Evolutionary conservation across 2,113 vertebrate genomes (phyloP).

Genomic region (Corydoras sp.): DNA sequence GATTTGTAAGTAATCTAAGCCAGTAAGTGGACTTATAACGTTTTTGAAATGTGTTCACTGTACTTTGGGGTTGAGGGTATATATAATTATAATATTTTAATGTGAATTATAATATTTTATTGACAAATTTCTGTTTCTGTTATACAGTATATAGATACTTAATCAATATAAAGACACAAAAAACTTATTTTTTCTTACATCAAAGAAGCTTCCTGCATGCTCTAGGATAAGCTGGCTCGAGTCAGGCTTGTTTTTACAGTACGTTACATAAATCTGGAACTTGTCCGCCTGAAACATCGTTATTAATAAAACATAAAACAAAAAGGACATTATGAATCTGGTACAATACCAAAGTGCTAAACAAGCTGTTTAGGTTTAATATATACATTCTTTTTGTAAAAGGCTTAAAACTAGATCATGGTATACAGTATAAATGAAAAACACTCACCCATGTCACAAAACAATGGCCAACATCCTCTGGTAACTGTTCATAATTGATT

Average conservation of each 20-base stretch:
- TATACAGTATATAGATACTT: no score
- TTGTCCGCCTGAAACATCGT: slow-evolving; percentile 85
- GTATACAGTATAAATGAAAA: no score
- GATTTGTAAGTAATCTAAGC: no score
- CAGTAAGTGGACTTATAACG: no score
- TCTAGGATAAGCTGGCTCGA: slow-evolving; percentile 96
- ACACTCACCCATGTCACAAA: slow-evolving; percentile 93
- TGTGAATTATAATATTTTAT: no score
- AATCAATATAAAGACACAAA: no score
- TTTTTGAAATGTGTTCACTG: no score
- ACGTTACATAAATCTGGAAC: slow-evolving; percentile 91
- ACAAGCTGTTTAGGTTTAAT: background rate
- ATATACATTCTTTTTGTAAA: background rate
- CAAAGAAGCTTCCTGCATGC: slow-evolving; percentile 91
- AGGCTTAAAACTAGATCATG: background rate
- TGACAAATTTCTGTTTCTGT: no score
- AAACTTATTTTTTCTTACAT: slow-evolving; percentile 72
- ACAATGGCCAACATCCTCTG: slow-evolving; percentile 77
- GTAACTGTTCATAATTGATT: slow-evolving; percentile 84
- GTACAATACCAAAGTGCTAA: background rate
- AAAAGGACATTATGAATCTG: no score
- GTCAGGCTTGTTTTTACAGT: slow-evolving; percentile 74
- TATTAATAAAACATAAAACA: background rate
- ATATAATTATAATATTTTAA: no score
- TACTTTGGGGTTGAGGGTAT: no score